These are phyloP conservation scores for Pimephales promelas DNA, from an alignment of 2,113 vertebrate species.

Conservation along the genomic window DNA sequence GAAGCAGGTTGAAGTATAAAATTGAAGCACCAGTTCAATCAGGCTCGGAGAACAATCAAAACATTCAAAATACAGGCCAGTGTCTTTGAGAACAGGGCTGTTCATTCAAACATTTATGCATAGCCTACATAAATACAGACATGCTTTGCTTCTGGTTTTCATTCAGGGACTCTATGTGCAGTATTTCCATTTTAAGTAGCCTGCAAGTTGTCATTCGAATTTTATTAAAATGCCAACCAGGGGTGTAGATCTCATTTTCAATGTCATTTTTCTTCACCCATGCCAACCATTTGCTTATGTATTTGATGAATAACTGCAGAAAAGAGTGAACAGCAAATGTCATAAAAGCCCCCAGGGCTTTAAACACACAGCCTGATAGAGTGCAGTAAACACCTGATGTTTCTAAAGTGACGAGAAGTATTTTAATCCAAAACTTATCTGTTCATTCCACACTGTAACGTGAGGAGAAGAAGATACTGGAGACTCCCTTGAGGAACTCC, in stretches of 20 bases:
- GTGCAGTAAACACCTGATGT: neutral
- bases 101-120: constrained; percentile 4
- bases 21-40: neutral
- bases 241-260: constrained; percentile 15
- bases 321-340: constrained; percentile 22
- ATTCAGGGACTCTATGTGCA: neutral
- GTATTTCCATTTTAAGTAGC: constrained; percentile 8
- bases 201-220: constrained; percentile 18
- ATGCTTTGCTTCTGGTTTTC: neutral
- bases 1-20: neutral
- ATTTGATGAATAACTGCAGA: constrained; percentile 16
- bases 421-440: neutral
- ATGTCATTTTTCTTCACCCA: neutral
- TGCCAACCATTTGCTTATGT: neutral
- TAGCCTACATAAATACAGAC: neutral
- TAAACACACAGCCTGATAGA: constrained; percentile 8
- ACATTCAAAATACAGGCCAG: neutral
- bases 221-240: constrained; percentile 11
- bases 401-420: neutral
- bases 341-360: constrained; percentile 27
- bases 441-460: neutral
- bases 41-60: neutral
- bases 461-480: constrained; percentile 3
- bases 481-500: constrained; percentile 11
- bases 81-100: neutral